Evolutionary conservation across 1,140 invertebrate species (phyloP), one percentile per base, ranked within the genome.

Genomic region (Microplitis demolitor): DNA sequence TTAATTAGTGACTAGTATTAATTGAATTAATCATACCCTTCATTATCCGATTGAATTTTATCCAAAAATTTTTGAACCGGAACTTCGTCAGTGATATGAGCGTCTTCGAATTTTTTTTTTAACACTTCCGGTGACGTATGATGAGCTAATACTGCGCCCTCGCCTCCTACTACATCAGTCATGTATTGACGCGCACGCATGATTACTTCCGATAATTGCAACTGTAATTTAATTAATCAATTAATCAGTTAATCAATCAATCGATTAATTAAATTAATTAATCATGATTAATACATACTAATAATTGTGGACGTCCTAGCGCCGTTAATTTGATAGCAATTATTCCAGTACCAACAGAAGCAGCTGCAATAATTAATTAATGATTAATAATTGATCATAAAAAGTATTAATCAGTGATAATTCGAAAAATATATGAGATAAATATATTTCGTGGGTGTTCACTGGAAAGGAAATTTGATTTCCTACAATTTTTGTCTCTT

Each of bases 301-400:
- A 89, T 76, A 99, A 88, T 85, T 99, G 96, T 72, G 98, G 98
- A 83, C 97, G 91, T 77, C 98, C 98, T 24, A 99, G 90, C 14
- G 98, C 98, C 39, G 98, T 99, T 79, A 99, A 86, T 90, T 99
- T 99, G 63, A 99, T 93, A 34, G 98, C 98, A 79, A 97, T 97
- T 81, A 99, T 96, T 58, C 98, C 98, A 35, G 97, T 96, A 60
- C 95, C 95, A 81, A 96, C 92, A 6, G 98, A 99, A 53, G 95
- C 93, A 81, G 93, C 96, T 97, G 86, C 69, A 89, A 85, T 85
- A 78, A 79, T 16, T 63, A 58, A 33, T 39, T 34, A 31, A 24
- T 24, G 24, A 24, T 33, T 11, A 60, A 11, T 33, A 72, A n/a
- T 64, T 45, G n/a, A 54, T 13, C 4, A 54, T 5, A 54, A 54